Conservation (phyloP, 1,140 invertebrate species). For the Grapholita molesta region DNA sequence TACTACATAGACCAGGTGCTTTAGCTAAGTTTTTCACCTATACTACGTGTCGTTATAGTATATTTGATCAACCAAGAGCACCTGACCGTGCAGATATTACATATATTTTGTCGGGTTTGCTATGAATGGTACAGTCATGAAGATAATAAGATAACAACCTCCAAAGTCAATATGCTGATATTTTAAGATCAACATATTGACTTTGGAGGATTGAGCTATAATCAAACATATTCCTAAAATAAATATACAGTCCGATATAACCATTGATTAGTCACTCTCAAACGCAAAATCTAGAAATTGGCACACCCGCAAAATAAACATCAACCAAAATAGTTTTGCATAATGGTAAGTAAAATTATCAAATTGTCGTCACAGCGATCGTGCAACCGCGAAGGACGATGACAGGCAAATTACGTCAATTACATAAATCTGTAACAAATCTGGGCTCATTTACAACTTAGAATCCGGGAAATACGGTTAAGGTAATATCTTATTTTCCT, state of each 20-base stretch:
- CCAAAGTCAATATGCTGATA: too few species aligned
- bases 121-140: too few species aligned
- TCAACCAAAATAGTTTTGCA: neutral
- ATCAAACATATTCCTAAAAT: neutral
- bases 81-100: too few species aligned
- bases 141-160: too few species aligned
- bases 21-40: too few species aligned
- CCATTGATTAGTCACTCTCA: neutral
- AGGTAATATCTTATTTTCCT: neutral
- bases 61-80: too few species aligned
- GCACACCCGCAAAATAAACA: neutral
- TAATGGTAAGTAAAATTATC: slow-evolving; percentile 6
- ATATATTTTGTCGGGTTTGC: too few species aligned
- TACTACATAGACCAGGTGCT: too few species aligned
- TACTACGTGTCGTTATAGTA: too few species aligned
- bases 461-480: neutral
- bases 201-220: too few species aligned
- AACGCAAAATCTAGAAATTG: neutral
- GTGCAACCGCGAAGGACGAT: slow-evolving; percentile 36
- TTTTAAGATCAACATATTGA: too few species aligned
- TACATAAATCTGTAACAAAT: slow-evolving; percentile 19
- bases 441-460: neutral
- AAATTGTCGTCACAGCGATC: slow-evolving; percentile 19
- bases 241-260: neutral
- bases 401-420: slow-evolving; percentile 34